Evolutionary conservation across 92 coral and sea anemone genomes (phyloP), one percentile per base, ranked within the genome.

Genomic region (Epizoanthus rinbou): DNA sequence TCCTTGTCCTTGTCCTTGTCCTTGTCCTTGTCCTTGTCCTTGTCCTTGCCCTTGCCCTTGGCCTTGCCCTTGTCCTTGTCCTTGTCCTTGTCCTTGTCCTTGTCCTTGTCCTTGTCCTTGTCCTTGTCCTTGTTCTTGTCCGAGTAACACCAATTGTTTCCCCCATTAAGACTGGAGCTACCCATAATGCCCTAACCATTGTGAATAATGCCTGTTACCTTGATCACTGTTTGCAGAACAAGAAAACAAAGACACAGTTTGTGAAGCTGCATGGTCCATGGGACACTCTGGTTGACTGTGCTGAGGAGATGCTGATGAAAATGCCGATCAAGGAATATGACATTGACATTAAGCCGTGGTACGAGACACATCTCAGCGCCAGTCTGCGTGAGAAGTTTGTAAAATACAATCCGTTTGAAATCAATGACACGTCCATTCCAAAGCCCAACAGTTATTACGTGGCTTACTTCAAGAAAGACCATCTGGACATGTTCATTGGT

Each of bases 301-400:
- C 99, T 0, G 98, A 97, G 80, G 98, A 97, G 3, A 97, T 92
- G 92, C 71, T 88, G 69, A 92, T 97, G 87, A 93, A 94, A 69
- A 89, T 93, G 94, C 99, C 98, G 19, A 90, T 97, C 60, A 94
- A 81, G 79, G 82, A 78, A 45, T 78, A 60, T 68, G 98, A 93
- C 88, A 93, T 93, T 24, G 91, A 91, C 15, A 75, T 84, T 25
- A 73, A 79, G 57, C 47, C 73, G 53, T 93, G 98, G 98, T 80
- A 93, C 13, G 93, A 91, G 64, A 89, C 73, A 37, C 89, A 87
- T 64, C 62, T 91, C n/a, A 74, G 91, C 43, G 64, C 73, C 11
- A 58, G 79, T 75, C 75, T 93, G 47, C 88, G 91, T 21, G 88
- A 88, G 19, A 89, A 89, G 74, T 62, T 93, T 14, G 37, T 57